Percentiles rank a stretch among this genome's conserved stretches.
These are phyloP conservation scores for Cardiocondyla obscurior DNA, from an alignment of 1,140 invertebrate genomes.

Conservation along the genomic window DNA sequence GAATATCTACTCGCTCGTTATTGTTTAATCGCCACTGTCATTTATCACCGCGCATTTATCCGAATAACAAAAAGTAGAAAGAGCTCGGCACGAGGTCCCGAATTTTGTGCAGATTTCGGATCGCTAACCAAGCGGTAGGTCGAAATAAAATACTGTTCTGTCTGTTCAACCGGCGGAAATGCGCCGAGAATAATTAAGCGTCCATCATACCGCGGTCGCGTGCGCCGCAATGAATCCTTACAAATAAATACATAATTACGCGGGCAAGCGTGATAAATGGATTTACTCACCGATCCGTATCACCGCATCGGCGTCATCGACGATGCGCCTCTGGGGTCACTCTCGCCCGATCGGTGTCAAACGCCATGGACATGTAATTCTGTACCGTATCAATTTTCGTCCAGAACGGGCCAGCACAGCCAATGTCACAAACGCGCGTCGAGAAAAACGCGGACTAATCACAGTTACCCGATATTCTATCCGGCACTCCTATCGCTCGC, in stretches of 20 bases:
- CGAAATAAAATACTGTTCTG: conserved; percentile 11
- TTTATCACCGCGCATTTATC: conserved; percentile 19
- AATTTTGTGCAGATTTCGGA: conserved; percentile 4
- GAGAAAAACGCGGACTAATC: conserved; percentile 22
- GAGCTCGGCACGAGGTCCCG: neutral
- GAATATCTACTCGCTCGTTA: neutral
- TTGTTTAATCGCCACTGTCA: conserved; percentile 16
- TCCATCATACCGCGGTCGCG: conserved; percentile 19
- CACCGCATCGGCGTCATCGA: conserved; percentile 3
- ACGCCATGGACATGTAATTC: neutral
- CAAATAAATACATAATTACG: conserved; percentile 50
- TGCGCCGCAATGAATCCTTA: neutral
- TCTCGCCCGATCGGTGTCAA: neutral
- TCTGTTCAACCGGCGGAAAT: neutral
- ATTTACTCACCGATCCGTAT: conserved; percentile 30
- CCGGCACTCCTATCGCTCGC: neutral
- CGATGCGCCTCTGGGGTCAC: neutral
- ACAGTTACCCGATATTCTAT: neutral
- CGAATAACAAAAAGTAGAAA: conserved; percentile 10
- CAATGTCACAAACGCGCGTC: no score
- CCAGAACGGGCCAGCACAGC: neutral
- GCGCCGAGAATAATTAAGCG: conserved; percentile 37
- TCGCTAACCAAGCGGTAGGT: neutral
- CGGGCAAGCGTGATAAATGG: conserved; percentile 25
- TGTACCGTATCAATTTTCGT: neutral